Base-by-base conservation (phyloP, 1,140 invertebrate species). In the Triops cancriformis region DNA sequence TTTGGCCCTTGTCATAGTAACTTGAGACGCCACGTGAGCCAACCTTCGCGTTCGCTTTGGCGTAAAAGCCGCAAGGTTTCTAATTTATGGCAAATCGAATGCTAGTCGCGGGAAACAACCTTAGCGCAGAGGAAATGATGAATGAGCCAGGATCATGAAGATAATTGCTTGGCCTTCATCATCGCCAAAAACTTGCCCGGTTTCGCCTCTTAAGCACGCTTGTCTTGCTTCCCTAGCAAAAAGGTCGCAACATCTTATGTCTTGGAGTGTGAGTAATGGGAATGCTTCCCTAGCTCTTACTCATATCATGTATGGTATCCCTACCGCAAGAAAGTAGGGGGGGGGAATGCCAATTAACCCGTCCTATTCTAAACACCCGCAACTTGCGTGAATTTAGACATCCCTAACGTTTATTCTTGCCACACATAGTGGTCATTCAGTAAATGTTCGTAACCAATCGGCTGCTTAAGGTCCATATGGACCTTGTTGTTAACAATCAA, bases 21-120 rank as follows among this genome's bases (percentile, higher is more conserved):
- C 51, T 64, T 64, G 51, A 64, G 18, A 7, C 2, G 2, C 2
- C 31, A 2, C 1, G 1, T 9, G 9, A 6, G 6, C 18, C 23
- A 10, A 64, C 5, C 51, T 18, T 64, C 23, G n/a, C 51, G 6
- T 64, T n/a, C 51, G 51, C 10, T 10, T 18, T 14, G 23, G 14
- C 51, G 23, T 64, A 64, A 64, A 37, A n/a, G n/a, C n/a, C n/a
- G 43, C 43, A 11, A 64, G 51, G 51, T 23, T 64, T 64, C 4
- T 64, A 64, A 64, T 64, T 64, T 64, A 64, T 64, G 18, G 51
- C 51, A 64, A 64, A 64, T 64, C 51, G 51, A 64, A 64, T 64
- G 6, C 23, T 64, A 64, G 23, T 23, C 31, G 2, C 18, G 18
- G 14, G 51, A 64, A 18, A 18, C 23, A 23, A 64, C 18, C 51